Conservation (phyloP, 2,888 invertebrate genomes). For the Xanthorhoe spadicearia region DNA sequence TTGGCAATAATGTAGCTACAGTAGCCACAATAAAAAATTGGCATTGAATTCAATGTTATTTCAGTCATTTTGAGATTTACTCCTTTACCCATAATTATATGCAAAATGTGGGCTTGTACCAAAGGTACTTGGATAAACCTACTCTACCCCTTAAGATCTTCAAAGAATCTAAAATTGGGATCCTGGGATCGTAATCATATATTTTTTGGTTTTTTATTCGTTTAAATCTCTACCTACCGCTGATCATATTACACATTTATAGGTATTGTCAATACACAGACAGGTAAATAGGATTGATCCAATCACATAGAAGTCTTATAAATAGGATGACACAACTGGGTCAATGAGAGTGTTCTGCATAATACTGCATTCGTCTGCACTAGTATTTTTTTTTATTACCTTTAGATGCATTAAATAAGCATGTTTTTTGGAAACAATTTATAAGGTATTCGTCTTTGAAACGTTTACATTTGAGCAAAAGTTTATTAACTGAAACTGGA, state of each 20-base stretch:
- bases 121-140: no score
- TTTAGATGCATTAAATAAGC: neutral
- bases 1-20: neutral
- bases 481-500: neutral
- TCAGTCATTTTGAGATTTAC: neutral
- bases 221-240: no score
- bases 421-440: neutral
- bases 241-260: neutral
- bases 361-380: neutral
- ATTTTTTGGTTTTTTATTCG: no score
- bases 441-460: neutral
- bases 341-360: constrained; percentile 18
- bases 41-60: neutral
- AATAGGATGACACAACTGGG: constrained; percentile 24
- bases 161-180: no score
- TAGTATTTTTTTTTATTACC: neutral
- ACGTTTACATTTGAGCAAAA: neutral
- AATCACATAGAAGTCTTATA: constrained; percentile 32
- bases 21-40: neutral
- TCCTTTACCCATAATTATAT: neutral
- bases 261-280: constrained; percentile 1
- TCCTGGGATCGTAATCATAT: no score
- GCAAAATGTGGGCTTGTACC: no score
- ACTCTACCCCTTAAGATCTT: no score
- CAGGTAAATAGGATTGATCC: constrained; percentile 19